phyloP scores from a whole-genome alignment of 2,888 invertebrate genomes.

The Brenthis daphne region DNA sequence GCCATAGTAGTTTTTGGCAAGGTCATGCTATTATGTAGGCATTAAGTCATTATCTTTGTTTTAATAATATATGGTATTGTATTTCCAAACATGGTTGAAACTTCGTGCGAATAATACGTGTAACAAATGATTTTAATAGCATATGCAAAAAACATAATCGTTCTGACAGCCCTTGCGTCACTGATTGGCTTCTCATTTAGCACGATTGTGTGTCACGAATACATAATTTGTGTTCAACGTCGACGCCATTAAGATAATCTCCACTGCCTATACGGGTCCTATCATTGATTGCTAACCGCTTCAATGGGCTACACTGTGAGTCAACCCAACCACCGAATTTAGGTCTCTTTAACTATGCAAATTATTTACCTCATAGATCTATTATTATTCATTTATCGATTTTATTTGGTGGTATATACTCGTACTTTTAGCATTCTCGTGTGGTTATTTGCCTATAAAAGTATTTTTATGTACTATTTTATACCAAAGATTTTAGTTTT shows the following conservation, averaged over 20 bases:
- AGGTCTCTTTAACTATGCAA: slow-evolving; percentile 34
- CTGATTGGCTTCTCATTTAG: slow-evolving; percentile 79
- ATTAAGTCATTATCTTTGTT: too few species aligned
- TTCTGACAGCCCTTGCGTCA: slow-evolving; percentile 46
- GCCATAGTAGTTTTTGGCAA: too few species aligned
- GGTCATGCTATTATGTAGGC: too few species aligned
- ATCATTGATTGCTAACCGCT: slow-evolving; percentile 55
- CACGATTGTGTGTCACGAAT: slow-evolving; percentile 73
- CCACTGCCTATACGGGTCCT: slow-evolving; percentile 45
- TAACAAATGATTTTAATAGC: slow-evolving; percentile 3
- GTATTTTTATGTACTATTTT: neutral
- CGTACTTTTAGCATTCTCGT: neutral
- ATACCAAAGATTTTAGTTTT: too few species aligned
- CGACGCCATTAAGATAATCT: slow-evolving; percentile 75
- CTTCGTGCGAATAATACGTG: neutral
- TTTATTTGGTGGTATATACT: too few species aligned
- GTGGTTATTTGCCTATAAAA: neutral
- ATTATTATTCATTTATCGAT: slow-evolving; percentile 12
- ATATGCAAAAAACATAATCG: slow-evolving; percentile 14
- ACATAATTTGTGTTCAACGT: slow-evolving; percentile 71
- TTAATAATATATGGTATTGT: too few species aligned
- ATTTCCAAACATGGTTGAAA: neutral
- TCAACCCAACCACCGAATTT: slow-evolving; percentile 32
- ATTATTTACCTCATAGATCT: slow-evolving; percentile 21
- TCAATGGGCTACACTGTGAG: slow-evolving; percentile 35